Base-by-base conservation (phyloP, 2,888 invertebrate genomes). In the Asteroscopus sphinx region DNA sequence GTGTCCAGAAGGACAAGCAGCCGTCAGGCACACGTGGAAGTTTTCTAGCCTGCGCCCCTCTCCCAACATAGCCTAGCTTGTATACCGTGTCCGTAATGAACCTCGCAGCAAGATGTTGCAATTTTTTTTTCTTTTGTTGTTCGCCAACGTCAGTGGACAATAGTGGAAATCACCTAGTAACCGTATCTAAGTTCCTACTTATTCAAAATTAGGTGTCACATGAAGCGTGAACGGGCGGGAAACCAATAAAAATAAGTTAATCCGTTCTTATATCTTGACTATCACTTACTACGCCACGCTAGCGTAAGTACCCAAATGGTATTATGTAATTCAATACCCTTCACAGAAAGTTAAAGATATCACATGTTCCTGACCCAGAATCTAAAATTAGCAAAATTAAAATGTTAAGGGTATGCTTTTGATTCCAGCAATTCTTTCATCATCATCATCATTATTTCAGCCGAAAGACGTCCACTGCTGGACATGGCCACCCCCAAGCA, bases 201-300 rank as follows among this genome's bases (percentile, higher is more conserved):
- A 57, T 40, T 47, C 63, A 55, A 82, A 89, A 82, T 84, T 77
- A 78, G 83, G 81, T 69, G 81, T 73, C 64, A 76, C 67, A 44
- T 82, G 84, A 85, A 87, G 82, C 89, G 88, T 87, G 64, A 87
- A 81, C 79, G 74, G 77, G 66, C 60, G 77, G 83, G 90, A 91
- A 91, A 89, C 91, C 90, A 85, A 85, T 85, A 81, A 88, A 88
- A 86, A 82, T 81, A 78, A 81, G 81, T 75, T 90, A 90, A 91
- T 87, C 90, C 88, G 64, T 68, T 40, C 72, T 68, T 71, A 68
- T 68, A 58, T 53, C 40, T 37, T 56, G 40, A 70, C 72, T 68
- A 76, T 70, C 47, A 46, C 54, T 53, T 54, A 72, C 67, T 55
- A 51, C 40, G 16, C 39, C 25, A 32, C 44, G 40, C 25, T 17